Conservation (phyloP, 2,113 vertebrate species). For the Monopterus albus region DNA sequence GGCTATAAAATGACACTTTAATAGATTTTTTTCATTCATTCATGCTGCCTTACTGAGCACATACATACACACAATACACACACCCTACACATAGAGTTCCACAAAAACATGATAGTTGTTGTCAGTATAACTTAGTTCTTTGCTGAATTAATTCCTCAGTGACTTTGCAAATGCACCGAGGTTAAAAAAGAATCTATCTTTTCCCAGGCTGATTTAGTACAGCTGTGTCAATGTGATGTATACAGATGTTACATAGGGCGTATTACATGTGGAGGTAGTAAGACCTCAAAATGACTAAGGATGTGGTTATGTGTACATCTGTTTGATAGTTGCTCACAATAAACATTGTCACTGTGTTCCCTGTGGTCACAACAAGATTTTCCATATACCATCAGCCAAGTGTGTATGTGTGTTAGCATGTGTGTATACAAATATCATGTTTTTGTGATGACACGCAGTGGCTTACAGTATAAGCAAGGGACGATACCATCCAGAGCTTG, state of each 20-base stretch:
- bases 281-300: background rate
- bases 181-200: conserved; percentile 4
- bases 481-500: conserved; percentile 18
- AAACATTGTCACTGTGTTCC: background rate
- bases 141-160: background rate
- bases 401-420: background rate
- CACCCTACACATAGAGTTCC: too few species aligned
- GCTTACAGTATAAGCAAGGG: conserved; percentile 6
- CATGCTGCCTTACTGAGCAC: too few species aligned
- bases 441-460: conserved; percentile 9
- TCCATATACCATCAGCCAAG: background rate
- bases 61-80: too few species aligned
- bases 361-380: background rate
- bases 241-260: conserved; percentile 30
- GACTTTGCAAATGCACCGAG: conserved; percentile 4
- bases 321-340: background rate
- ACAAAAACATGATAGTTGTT: too few species aligned
- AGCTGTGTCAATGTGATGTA: conserved; percentile 8
- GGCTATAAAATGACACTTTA: too few species aligned
- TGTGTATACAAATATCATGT: background rate
- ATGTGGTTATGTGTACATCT: background rate
- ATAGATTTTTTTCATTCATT: too few species aligned
- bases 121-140: too few species aligned
- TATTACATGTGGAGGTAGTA: background rate
- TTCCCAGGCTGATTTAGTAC: conserved; percentile 24